Evolutionary conservation across 1,140 invertebrate species (phyloP).

Genomic region (Drosophila ercepeae): DNA sequence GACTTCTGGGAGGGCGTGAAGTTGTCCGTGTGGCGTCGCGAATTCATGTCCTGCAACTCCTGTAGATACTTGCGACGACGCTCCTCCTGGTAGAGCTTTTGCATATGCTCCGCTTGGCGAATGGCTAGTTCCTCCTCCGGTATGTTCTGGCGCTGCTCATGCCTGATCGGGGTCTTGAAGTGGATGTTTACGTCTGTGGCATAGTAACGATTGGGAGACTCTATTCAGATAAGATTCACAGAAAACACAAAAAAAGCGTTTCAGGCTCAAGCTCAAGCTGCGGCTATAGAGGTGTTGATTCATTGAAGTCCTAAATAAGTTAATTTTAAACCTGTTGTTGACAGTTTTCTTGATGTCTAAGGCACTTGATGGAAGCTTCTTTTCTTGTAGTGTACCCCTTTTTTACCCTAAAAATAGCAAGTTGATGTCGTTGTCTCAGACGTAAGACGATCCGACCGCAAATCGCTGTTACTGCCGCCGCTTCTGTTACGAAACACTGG

Average conservation of each 20-base stretch:
- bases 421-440: slow-evolving; percentile 19
- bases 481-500: slow-evolving; percentile 53
- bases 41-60: slow-evolving; percentile 96
- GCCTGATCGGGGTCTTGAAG: slow-evolving; percentile 93
- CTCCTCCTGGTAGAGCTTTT: slow-evolving; percentile 94
- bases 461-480: slow-evolving; percentile 33
- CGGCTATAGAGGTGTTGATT: slow-evolving; percentile 5
- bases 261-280: slow-evolving; percentile 28
- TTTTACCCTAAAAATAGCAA: slow-evolving; percentile 50
- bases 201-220: slow-evolving; percentile 93
- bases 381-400: slow-evolving; percentile 6
- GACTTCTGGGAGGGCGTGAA: slow-evolving; percentile 97
- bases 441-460: slow-evolving; percentile 76
- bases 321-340: neutral
- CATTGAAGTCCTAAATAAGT: neutral
- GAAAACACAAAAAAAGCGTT: slow-evolving; percentile 12
- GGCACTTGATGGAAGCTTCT: neutral
- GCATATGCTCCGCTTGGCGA: slow-evolving; percentile 95
- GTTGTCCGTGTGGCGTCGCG: slow-evolving; percentile 94
- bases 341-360: too few species aligned
- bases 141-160: slow-evolving; percentile 92
- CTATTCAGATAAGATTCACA: slow-evolving; percentile 72
- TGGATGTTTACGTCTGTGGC: slow-evolving; percentile 97
- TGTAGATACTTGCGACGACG: slow-evolving; percentile 92
- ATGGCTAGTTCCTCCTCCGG: slow-evolving; percentile 93